Conservation (phyloP, 30 jellyfish, hydroid and myxozoan species). For the Cassiopea xamachana region DNA sequence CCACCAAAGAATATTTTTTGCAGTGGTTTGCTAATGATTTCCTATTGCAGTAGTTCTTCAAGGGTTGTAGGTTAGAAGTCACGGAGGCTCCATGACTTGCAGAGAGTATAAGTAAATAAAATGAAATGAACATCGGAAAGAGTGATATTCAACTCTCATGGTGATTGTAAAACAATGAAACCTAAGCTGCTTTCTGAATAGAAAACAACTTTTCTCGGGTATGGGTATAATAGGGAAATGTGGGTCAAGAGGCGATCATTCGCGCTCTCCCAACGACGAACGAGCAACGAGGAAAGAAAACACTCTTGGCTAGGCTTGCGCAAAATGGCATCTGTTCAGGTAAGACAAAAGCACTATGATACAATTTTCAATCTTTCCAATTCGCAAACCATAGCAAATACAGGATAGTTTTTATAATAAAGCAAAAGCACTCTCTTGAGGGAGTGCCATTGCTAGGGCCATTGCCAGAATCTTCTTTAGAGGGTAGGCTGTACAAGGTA, state of each 20-base stretch:
- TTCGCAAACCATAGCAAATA: background rate
- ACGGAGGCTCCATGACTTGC: conserved; percentile 22
- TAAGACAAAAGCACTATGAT: background rate
- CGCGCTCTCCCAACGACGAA: conserved; percentile 18
- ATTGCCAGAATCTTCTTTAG: too few relatives aligned
- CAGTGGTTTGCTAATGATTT: background rate
- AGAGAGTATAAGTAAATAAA: conserved; percentile 20
- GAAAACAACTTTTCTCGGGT: conserved; percentile 1
- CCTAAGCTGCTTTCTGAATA: conserved; percentile 8
- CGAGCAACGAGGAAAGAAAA: conserved; percentile 33
- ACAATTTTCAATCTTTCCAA: background rate
- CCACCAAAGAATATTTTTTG: too few relatives aligned
- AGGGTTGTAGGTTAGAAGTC: conserved; percentile 48
- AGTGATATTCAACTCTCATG: conserved; percentile 40
- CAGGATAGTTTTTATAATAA: too few relatives aligned
- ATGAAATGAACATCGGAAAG: conserved; percentile 30
- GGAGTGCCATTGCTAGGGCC: too few relatives aligned
- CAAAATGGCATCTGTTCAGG: conserved; percentile 77
- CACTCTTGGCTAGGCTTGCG: conserved; percentile 63
- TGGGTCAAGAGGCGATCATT: conserved; percentile 14
- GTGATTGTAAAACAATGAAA: conserved; percentile 15
- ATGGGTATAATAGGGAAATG: conserved; percentile 26
- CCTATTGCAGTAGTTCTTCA: background rate
- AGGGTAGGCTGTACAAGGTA: too few relatives aligned
- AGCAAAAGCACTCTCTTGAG: background rate